phyloP scores from a whole-genome alignment of 2,113 vertebrate species.

The Peromyscus maniculatus region DNA sequence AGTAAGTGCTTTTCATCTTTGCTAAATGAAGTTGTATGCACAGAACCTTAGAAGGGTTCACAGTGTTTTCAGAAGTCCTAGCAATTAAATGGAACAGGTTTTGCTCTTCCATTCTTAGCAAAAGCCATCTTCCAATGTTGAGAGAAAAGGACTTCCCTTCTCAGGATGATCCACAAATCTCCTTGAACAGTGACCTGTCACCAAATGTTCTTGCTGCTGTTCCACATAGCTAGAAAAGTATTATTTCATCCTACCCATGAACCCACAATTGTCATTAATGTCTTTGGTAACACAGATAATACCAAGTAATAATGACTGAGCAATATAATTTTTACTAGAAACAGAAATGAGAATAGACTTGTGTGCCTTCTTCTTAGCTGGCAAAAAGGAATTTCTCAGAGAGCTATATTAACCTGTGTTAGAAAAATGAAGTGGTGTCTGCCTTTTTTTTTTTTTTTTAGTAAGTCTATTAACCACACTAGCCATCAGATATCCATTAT shows the following conservation, averaged over 20 bases:
- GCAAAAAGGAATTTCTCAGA: slow-evolving; percentile 7
- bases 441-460: slow-evolving; percentile 2
- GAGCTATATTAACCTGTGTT: neutral
- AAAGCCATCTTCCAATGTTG: neutral
- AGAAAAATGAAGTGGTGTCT: neutral
- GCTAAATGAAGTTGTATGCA: slow-evolving; percentile 7
- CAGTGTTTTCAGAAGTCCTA: neutral
- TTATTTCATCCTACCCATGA: slow-evolving; percentile 19
- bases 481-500: neutral
- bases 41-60: neutral
- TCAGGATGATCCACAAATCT: neutral
- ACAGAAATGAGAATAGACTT: slow-evolving; percentile 20
- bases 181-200: neutral
- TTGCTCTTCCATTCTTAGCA: neutral
- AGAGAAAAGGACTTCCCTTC: neutral
- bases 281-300: slow-evolving; percentile 46
- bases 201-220: neutral
- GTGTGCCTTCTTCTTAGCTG: neutral
- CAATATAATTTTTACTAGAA: slow-evolving; percentile 35
- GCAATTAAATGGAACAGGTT: neutral
- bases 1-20: neutral
- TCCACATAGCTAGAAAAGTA: neutral
- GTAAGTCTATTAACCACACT: slow-evolving; percentile 12
- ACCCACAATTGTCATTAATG: neutral
- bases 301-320: neutral